These are phyloP conservation scores for Bucco capensis DNA, from an alignment of 2,113 vertebrate species.

Conservation along the genomic window DNA sequence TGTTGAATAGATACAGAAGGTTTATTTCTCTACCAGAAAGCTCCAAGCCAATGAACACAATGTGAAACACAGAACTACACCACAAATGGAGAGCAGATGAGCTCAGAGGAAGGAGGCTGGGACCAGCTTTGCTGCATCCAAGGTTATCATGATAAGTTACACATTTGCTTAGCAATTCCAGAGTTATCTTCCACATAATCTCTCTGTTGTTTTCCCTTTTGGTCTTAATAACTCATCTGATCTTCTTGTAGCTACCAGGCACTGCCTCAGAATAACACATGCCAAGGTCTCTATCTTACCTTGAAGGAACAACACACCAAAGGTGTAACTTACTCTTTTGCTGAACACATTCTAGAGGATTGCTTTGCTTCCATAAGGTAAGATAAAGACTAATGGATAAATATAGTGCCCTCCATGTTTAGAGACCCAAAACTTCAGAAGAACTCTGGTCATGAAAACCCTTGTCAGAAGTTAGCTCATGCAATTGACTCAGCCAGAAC, in stretches of 20 bases:
- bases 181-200: neutral
- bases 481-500: neutral
- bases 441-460: neutral
- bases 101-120: accelerated
- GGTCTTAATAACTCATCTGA: neutral
- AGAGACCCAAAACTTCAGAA: neutral
- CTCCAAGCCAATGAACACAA: neutral
- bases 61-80: neutral
- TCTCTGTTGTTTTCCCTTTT: neutral
- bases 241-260: neutral
- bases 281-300: neutral
- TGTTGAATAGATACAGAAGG: neutral
- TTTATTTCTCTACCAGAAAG: neutral
- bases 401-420: neutral
- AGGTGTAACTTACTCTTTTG: neutral
- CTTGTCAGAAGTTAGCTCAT: neutral
- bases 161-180: neutral
- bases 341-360: neutral
- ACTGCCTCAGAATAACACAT: neutral
- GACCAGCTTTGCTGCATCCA: neutral
- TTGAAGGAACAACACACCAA: neutral
- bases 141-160: neutral
- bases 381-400: neutral
- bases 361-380: neutral
- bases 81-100: neutral